phyloP scores from a whole-genome alignment of 2,113 vertebrate species.

The Siniperca chuatsi region DNA sequence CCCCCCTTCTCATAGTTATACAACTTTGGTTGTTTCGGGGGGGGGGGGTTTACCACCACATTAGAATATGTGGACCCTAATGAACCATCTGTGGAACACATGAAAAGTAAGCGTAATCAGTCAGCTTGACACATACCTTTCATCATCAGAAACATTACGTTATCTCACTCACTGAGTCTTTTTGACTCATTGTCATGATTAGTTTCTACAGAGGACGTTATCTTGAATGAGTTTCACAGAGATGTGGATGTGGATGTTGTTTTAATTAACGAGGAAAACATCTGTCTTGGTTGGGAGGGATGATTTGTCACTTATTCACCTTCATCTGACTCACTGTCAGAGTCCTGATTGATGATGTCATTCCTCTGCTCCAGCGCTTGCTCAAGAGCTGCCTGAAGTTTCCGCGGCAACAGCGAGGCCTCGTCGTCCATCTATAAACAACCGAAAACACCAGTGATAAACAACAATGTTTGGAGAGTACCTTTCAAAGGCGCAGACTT shows the following conservation, averaged over 20 bases:
- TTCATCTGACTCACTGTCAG: slow-evolving; percentile 98
- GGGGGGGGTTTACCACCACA: not conserved
- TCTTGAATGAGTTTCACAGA: slow-evolving; percentile 36
- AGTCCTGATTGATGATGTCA: slow-evolving; percentile 96
- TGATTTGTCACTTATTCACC: slow-evolving; percentile 85
- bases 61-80: not conserved
- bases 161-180: slow-evolving; percentile 17
- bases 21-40: not conserved
- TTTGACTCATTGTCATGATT: slow-evolving; percentile 44
- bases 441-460: slow-evolving; percentile 54
- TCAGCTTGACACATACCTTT: not conserved
- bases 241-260: slow-evolving; percentile 11
- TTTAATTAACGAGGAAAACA: slow-evolving; percentile 44
- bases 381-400: slow-evolving; percentile 97
- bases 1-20: not conserved
- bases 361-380: slow-evolving; percentile 97
- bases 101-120: not conserved
- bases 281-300: slow-evolving; percentile 27
- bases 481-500: slow-evolving; percentile 47
- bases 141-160: not conserved
- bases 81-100: not conserved
- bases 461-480: slow-evolving; percentile 50
- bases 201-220: slow-evolving; percentile 12
- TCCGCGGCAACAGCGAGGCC: slow-evolving; percentile 95
- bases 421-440: slow-evolving; percentile 96